Conservation (phyloP, 92 coral and sea anemone species). For the Zoanthus sansibaricus region DNA sequence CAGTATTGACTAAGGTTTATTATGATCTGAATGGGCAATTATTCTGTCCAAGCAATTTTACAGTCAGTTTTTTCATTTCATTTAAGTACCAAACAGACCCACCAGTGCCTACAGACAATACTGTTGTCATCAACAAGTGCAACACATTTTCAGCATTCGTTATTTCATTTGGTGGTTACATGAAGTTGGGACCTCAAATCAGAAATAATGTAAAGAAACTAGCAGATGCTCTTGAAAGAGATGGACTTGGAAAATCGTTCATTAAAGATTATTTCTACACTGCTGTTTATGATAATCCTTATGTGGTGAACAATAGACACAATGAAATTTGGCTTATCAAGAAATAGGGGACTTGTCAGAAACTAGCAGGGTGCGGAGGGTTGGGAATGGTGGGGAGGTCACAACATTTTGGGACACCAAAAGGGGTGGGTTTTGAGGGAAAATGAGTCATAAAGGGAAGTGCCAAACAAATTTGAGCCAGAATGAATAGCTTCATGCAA, state of each 20-base stretch:
- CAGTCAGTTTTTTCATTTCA: slow-evolving; percentile 82
- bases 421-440: no score
- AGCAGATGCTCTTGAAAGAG: slow-evolving; percentile 70
- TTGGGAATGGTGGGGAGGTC: no score
- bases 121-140: slow-evolving; percentile 59
- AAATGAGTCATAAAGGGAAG: no score
- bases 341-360: slow-evolving; percentile 28
- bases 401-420: no score
- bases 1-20: slow-evolving; percentile 75
- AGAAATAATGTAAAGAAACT: slow-evolving; percentile 59
- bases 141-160: slow-evolving; percentile 75
- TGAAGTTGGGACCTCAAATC: slow-evolving; percentile 52
- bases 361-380: no score
- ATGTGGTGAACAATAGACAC: slow-evolving; percentile 64
- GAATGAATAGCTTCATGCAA: no score
- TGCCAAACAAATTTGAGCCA: no score
- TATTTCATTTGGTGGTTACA: slow-evolving; percentile 61
- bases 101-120: slow-evolving; percentile 64
- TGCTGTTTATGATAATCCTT: slow-evolving; percentile 88
- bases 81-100: slow-evolving; percentile 73
- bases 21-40: slow-evolving; percentile 79
- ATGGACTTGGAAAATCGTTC: slow-evolving; percentile 71
- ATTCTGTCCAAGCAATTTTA: slow-evolving; percentile 81
- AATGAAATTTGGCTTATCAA: slow-evolving; percentile 87
- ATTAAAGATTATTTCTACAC: slow-evolving; percentile 63